Percentiles rank a stretch among this genome's conserved stretches.
These are phyloP conservation scores for Darevskia nairensis DNA, from an alignment of 2,797 vertebrate genomes.

Conservation along the genomic window DNA sequence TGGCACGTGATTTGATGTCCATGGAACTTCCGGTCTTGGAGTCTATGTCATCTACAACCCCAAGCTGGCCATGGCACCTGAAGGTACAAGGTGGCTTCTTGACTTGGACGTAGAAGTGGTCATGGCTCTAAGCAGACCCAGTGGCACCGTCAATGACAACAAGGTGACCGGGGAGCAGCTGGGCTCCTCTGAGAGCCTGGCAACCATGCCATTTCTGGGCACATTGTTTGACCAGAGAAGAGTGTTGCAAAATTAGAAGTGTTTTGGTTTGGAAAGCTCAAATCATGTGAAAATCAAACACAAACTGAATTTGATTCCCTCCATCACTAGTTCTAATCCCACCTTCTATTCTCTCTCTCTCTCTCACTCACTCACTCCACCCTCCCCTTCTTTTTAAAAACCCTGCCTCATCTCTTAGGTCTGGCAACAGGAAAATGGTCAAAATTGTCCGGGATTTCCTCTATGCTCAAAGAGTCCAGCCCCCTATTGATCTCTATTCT, in stretches of 20 bases:
- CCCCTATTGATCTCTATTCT: conserved; percentile 87
- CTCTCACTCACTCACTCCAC: not conserved
- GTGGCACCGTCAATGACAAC: conserved; percentile 68
- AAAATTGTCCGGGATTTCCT: conserved; percentile 87
- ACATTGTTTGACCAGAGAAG: no score
- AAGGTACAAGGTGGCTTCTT: conserved; percentile 68
- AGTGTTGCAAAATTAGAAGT: no score
- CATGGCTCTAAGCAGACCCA: conserved; percentile 52
- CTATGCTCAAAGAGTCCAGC: conserved; percentile 90
- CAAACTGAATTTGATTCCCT: no score
- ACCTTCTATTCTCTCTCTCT: not conserved
- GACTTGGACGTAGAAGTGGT: conserved; percentile 48
- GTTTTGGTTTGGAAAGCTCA: no score
- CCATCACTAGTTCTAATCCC: no score
- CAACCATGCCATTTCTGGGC: no score
- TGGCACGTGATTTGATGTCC: conserved; percentile 60
- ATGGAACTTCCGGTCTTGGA: conserved; percentile 63
- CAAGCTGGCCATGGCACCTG: conserved; percentile 42
- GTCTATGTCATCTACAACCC: conserved; percentile 60
- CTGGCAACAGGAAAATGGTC: conserved; percentile 83
- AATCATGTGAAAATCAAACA: no score
- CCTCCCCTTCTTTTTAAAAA: not conserved
- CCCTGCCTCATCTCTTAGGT: conserved; percentile 63
- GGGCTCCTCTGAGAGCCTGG: not conserved
- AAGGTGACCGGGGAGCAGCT: conserved; percentile 54